Evolutionary conservation across 2,113 vertebrate genomes (phyloP), one percentile per base, ranked within the genome.

Genomic region (Gila orcuttii): DNA sequence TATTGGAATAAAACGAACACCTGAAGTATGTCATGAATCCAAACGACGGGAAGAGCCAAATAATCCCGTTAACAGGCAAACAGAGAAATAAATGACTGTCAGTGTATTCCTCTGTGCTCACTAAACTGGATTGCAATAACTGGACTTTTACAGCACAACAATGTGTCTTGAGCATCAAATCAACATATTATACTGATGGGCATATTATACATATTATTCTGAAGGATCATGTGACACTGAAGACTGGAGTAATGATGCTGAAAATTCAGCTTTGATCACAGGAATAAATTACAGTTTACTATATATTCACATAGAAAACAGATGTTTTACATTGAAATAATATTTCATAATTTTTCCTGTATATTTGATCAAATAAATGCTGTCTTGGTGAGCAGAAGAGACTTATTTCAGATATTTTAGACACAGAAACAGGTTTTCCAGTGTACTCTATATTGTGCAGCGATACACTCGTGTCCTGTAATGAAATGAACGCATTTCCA

Each of bases 401-500:
- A 25, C 8, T 25, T 25, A 7, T 62, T 62, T 8, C 55, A 57
- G 21, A 23, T 23, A 3, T 2, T 3, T 23, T 55, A 19, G 15
- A 68, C 62, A 17, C 64, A 19, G 28, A 69, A 52, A 79, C 64
- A 47, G 39, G 57, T 45, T 52, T 52, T 31, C 2, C 47, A 77
- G 66, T 68, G 28, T 3, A 66, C 25, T 66, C 4, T 52, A 13
- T 1, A 23, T 23, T 23, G 55, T 57, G 55, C 55, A 57, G 55
- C 2, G 19, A 57, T 57, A 21, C 55, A 21, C 55, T 5, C n/a
- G 42, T 28, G 33, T 75, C n/a, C 47, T 68, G 19, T 57, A 78
- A 85, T 60, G 64, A 85, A 71, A 57, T 36, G 25, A 71, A 62
- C n/a, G n/a, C 2, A 52, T 83, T 86, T 74, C 64, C 76, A 81